Base-by-base conservation (phyloP, 2,888 invertebrate species). In the Erebia palarica region DNA sequence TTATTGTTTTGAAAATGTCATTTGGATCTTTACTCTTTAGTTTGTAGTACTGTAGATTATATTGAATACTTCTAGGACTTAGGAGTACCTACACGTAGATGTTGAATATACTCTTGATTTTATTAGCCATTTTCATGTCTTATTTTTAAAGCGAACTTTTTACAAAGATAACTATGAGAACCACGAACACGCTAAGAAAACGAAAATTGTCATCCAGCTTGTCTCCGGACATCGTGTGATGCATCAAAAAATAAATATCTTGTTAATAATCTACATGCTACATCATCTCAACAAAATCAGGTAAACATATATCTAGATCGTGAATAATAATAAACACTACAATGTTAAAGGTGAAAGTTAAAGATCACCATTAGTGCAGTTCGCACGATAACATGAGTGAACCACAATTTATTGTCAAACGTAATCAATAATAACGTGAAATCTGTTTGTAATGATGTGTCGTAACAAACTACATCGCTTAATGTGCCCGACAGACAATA, bases 381-480 rank as follows among this genome's bases (percentile, higher is more conserved):
- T 89, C 85, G 86, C 79, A 80, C 75, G 78, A 83, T 81, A 84
- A 86, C 80, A 81, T 82, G 82, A 65, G 57, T 78, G 75, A 77
- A 81, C 78, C 78, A 85, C 83, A 83, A 84, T 85, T 87, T 84
- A 87, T 87, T 85, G 86, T 87, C 86, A 86, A 83, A 80, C 81
- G 82, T 84, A 88, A 90, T 89, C 85, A 86, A 90, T 90, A 86
- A 87, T 80, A 79, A 77, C 76, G 76, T 69, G 82, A 83, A 87
- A 89, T 88, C 84, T 85, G 82, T 78, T 82, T 85, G 81, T 91
- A 90, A 91, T 90, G 86, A 88, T 84, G 85, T 82, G 78, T 79
- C 86, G 82, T 86, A 84, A 87, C 85, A 84, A 83, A 86, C 84
- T 82, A 76, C 80, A 85, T 88, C 85, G 86, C 88, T 86, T 74